Conservation (phyloP, 1,140 invertebrate species). For the Hetaerina americana region DNA sequence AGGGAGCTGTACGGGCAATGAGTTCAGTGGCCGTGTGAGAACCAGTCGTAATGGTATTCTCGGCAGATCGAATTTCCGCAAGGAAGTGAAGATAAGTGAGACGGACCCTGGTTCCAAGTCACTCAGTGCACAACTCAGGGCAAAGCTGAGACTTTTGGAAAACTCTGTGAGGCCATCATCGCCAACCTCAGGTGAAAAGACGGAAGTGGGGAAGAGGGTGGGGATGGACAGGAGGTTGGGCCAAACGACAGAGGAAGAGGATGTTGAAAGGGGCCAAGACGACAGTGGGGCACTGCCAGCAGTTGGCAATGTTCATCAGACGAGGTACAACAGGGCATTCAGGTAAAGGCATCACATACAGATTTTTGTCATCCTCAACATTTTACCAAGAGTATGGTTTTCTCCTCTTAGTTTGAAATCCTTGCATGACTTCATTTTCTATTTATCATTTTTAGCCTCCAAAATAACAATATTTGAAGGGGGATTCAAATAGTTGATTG, state of each 20-base stretch:
- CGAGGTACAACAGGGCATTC: conserved; percentile 32
- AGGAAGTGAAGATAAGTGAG: conserved; percentile 7
- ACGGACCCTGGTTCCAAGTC: background rate
- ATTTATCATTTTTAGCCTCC: no score
- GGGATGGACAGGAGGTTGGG: conserved; percentile 6
- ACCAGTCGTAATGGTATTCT: conserved; percentile 20
- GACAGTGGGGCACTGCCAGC: conserved; percentile 13
- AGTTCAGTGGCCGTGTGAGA: background rate
- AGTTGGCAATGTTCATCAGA: conserved; percentile 1
- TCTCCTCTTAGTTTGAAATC: no score
- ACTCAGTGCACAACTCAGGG: conserved; percentile 14
- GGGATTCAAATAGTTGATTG: no score
- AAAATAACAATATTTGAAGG: no score
- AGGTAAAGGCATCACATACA: no score
- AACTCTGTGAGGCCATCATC: conserved; percentile 2
- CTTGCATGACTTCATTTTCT: no score
- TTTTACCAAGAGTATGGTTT: no score
- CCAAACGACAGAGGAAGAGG: background rate
- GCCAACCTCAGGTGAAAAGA: conserved; percentile 20
- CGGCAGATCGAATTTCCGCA: conserved; percentile 7
- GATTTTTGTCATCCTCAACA: no score
- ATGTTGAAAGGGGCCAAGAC: background rate
- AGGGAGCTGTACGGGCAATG: conserved; percentile 11
- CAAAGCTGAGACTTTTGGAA: conserved; percentile 14
- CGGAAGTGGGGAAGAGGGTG: conserved; percentile 19